phyloP scores from a whole-genome alignment of 2,888 invertebrate genomes.

The Notocelia uddmanniana region DNA sequence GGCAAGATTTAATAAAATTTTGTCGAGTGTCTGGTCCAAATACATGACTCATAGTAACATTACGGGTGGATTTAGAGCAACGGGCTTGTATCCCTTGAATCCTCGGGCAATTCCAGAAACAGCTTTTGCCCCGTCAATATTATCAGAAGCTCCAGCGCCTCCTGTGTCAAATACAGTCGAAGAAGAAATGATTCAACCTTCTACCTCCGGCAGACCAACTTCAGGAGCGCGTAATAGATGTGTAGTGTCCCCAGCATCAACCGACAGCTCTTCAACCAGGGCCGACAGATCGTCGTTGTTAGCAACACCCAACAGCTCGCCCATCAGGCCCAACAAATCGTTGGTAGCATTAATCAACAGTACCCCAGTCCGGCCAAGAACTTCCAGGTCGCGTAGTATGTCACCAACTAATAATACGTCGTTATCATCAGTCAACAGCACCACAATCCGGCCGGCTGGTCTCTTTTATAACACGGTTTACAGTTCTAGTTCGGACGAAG shows the following conservation, averaged over 20 bases:
- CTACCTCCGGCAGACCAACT: background rate
- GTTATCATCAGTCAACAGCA: too few species aligned
- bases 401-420: background rate
- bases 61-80: conserved; percentile 39
- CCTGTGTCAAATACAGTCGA: background rate
- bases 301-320: background rate
- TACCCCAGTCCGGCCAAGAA: background rate
- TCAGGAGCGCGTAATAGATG: background rate
- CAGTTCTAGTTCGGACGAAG: background rate
- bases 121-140: conserved; percentile 29
- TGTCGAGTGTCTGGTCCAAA: conserved; percentile 31
- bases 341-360: background rate
- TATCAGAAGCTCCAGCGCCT: conserved; percentile 1
- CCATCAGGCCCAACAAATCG: background rate
- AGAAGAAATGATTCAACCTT: background rate
- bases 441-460: background rate
- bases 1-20: background rate
- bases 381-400: background rate
- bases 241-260: background rate
- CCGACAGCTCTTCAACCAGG: background rate
- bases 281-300: background rate
- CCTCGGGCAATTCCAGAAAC: conserved; percentile 42
- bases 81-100: conserved; percentile 42
- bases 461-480: background rate
- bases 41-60: conserved; percentile 44